Percentiles rank a stretch among this genome's conserved stretches.
phyloP scores from a whole-genome alignment of 2,113 vertebrate genomes.

The Macrotis lagotis region DNA sequence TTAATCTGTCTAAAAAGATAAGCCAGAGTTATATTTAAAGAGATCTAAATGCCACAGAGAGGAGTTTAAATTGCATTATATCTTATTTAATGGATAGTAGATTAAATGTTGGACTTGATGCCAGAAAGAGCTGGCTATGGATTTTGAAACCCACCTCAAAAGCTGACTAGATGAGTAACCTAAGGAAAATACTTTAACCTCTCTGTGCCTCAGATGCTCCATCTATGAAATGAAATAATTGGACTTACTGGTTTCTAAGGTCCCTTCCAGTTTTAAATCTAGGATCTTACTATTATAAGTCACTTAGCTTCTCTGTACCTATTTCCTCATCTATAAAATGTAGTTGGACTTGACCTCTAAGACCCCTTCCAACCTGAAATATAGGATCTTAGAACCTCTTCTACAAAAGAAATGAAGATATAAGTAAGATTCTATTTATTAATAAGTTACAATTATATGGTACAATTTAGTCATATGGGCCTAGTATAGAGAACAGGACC shows the following conservation, averaged over 20 bases:
- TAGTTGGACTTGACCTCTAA: background rate
- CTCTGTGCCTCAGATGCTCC: background rate
- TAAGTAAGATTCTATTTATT: background rate
- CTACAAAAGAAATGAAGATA: background rate
- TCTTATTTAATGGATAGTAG: background rate
- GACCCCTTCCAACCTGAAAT: background rate
- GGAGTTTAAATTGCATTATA: background rate
- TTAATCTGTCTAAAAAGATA: background rate
- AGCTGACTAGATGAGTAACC: background rate
- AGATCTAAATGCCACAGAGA: background rate
- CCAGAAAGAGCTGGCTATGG: background rate
- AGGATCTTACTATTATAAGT: background rate
- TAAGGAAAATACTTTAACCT: background rate
- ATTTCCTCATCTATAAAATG: background rate
- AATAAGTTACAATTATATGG: background rate
- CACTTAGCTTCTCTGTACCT: background rate
- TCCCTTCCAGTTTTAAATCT: background rate
- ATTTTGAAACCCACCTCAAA: background rate
- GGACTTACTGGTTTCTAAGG: background rate
- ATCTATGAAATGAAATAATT: background rate
- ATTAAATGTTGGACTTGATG: background rate
- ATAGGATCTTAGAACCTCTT: background rate
- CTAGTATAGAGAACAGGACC: background rate
- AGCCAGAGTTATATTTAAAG: background rate
- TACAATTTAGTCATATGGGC: background rate